Base-by-base conservation (phyloP, 2,888 invertebrate genomes). In the Dyspetes luteomarginatus region DNA sequence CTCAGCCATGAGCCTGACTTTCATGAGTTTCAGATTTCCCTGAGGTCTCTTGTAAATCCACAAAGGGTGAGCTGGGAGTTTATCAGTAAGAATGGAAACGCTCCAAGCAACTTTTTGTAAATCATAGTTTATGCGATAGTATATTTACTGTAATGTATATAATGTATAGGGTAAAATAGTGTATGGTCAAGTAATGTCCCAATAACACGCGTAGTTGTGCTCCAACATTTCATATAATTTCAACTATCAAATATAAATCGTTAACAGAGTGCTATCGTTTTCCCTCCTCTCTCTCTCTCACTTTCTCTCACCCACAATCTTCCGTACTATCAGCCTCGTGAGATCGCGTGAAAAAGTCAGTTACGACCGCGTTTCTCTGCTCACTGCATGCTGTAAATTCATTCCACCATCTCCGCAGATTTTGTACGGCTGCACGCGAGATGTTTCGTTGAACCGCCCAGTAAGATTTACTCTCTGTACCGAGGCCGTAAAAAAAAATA, bases 21-120 rank as follows among this genome's bases (percentile, higher is more conserved):
- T 56, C 62, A 56, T 22, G 41, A 68, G 43, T 64, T 72, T 64
- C 43, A 62, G 68, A 81, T 69, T 81, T 72, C 56, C 68, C 73
- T 9, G 48, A 68, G 71, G 71, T 48, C 52, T n/a, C 12, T 15
- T 22, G 12, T 24, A 48, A n/a, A 60, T 28, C 36, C 28, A 58
- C 5, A 17, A 50, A 58, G 67, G 17, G 4, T 7, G 48, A 64
- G n/a, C 9, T 43, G 2, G 36, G 36, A 64, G 64, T 43, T 62
- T 55, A 52, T 62, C 52, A 55, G 43, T n/a, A 26, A 22, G 17
- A 64, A 73, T 26, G 26, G 26, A 22, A 36, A 36, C 30, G 19
- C 28, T 30, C 17, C 68, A 41, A 28, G n/a, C n/a, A 7, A 72
- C 60, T 43, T 60, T 78, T 60, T 19, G 30, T 60, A 52, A 52